These are phyloP conservation scores for Poeciliopsis turneri DNA, from an alignment of 2,797 vertebrate species.

Conservation along the genomic window DNA sequence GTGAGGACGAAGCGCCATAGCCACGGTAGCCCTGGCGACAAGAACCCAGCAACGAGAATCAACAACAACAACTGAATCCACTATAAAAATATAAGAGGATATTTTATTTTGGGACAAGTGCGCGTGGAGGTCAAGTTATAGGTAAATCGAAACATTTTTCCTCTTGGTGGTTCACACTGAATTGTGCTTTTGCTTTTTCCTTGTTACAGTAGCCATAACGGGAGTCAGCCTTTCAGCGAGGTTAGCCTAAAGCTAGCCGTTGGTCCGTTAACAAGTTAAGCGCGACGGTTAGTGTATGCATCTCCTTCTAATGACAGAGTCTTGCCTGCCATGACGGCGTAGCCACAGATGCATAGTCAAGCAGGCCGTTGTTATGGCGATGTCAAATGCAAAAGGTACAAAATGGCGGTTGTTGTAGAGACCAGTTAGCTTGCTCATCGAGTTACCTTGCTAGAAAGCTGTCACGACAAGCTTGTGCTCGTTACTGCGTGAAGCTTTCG, in stretches of 20 bases:
- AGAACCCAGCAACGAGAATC: slow-evolving; percentile 97
- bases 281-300: slow-evolving; percentile 33
- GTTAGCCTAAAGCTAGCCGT: slow-evolving; percentile 65
- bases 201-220: slow-evolving; percentile 78
- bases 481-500: background rate
- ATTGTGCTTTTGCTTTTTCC: slow-evolving; percentile 69
- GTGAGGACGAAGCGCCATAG: slow-evolving; percentile 99
- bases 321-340: slow-evolving; percentile 71
- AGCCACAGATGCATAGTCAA: slow-evolving; percentile 70
- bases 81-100: slow-evolving; percentile 72
- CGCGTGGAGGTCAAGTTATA: slow-evolving; percentile 80
- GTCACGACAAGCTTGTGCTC: slow-evolving; percentile 58
- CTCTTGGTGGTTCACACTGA: slow-evolving; percentile 61
- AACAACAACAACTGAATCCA: slow-evolving; percentile 88
- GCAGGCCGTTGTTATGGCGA: slow-evolving; percentile 88
- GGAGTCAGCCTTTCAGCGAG: slow-evolving; percentile 55
- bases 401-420: slow-evolving; percentile 88
- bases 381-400: slow-evolving; percentile 87
- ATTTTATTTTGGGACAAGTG: slow-evolving; percentile 77
- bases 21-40: slow-evolving; percentile 99
- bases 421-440: slow-evolving; percentile 67
- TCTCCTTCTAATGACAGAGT: slow-evolving; percentile 47
- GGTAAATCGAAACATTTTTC: slow-evolving; percentile 52
- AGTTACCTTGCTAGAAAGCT: slow-evolving; percentile 48
- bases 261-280: slow-evolving; percentile 47